Evolutionary conservation across 1,140 invertebrate genomes (phyloP).

Genomic region (Riptortus pedestris): DNA sequence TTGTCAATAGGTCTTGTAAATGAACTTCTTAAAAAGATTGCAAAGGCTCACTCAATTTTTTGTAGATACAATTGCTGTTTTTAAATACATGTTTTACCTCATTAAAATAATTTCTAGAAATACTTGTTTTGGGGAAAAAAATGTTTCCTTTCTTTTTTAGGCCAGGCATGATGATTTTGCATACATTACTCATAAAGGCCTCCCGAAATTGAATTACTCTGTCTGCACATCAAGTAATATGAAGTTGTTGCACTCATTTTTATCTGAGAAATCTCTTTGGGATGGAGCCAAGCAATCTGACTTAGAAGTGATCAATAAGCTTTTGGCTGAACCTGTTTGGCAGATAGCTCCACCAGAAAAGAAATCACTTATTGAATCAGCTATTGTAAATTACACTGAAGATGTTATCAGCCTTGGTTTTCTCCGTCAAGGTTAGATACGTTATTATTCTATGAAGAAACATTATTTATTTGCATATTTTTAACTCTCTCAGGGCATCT

Average conservation of each 20-base stretch:
- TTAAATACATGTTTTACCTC: no score
- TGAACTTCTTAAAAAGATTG: no score
- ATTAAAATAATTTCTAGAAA: no score
- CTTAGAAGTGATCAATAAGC: constrained; percentile 55
- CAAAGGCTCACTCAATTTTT: no score
- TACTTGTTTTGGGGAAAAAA: no score
- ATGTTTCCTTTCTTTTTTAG: constrained; percentile 42
- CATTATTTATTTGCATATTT: no score
- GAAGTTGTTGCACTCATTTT: constrained; percentile 58
- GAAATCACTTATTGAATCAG: constrained; percentile 49
- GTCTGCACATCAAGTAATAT: constrained; percentile 72
- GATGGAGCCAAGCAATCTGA: constrained; percentile 66
- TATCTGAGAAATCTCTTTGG: constrained; percentile 64
- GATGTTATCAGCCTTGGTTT: constrained; percentile 63
- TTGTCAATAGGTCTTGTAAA: no score
- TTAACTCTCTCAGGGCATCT: no score
- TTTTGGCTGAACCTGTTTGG: constrained; percentile 74
- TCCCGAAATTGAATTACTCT: constrained; percentile 67
- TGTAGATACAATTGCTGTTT: no score
- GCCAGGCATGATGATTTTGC: constrained; percentile 66
- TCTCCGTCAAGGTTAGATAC: constrained; percentile 52
- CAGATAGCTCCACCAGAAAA: constrained; percentile 58
- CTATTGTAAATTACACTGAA: constrained; percentile 70
- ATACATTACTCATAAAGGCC: constrained; percentile 53
- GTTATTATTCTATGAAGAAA: no score